These are phyloP conservation scores for Eupithecia insigniata DNA, from an alignment of 2,888 invertebrate genomes.

Conservation along the genomic window DNA sequence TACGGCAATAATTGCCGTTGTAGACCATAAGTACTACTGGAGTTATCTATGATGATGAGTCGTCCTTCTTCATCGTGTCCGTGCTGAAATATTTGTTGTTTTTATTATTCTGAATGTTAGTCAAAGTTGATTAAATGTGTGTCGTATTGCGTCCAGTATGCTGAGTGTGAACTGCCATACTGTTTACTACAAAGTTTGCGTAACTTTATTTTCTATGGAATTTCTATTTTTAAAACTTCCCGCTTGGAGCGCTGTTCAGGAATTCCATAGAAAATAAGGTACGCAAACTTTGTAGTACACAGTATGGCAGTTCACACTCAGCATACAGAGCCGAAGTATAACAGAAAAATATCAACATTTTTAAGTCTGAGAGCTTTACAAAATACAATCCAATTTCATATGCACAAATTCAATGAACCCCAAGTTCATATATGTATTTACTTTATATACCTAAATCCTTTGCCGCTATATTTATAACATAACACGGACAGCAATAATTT, in stretches of 20 bases:
- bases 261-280: no score
- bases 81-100: neutral
- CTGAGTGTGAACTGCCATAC: no score
- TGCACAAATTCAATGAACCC: no score
- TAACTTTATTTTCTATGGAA: no score
- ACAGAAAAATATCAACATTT: neutral
- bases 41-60: neutral
- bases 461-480: conserved; percentile 25
- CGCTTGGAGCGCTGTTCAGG: no score
- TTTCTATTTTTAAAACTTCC: no score
- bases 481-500: conserved; percentile 36
- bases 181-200: no score
- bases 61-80: neutral
- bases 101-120: neutral
- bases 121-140: neutral
- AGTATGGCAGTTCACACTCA: no score
- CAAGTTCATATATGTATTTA: no score
- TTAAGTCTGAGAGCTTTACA: neutral
- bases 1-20: neutral
- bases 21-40: no score
- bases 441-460: neutral
- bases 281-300: no score
- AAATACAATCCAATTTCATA: neutral
- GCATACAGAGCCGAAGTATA: neutral
- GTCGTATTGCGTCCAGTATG: neutral